Evolutionary conservation across 2,888 invertebrate genomes (phyloP).

Genomic region (Troides oblongomaculatus): DNA sequence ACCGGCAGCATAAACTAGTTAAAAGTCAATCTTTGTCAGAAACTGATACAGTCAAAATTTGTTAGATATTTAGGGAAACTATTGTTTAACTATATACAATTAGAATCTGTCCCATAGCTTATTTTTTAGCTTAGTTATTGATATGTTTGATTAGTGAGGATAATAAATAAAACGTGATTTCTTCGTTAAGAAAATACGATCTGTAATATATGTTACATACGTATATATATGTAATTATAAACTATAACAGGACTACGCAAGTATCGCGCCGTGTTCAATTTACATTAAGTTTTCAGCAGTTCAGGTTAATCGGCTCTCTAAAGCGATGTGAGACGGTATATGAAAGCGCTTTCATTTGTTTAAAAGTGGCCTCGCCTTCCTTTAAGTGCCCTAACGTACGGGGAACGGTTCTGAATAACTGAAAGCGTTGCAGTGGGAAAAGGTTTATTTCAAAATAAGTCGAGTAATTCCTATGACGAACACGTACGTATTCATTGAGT

Average conservation of each 20-base stretch:
- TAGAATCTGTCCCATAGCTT: no score
- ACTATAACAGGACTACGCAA: slow-evolving; percentile 9
- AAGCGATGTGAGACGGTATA: slow-evolving; percentile 54
- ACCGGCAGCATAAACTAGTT: no score
- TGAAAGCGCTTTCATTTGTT: slow-evolving; percentile 75
- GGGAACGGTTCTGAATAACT: slow-evolving; percentile 64
- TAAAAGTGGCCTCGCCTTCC: slow-evolving; percentile 69
- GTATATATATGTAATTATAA: neutral
- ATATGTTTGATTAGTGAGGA: no score
- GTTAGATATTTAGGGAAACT: no score
- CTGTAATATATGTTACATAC: no score
- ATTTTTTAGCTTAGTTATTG: no score
- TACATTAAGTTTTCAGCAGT: slow-evolving; percentile 70
- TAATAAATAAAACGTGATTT: no score
- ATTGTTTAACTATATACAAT: no score
- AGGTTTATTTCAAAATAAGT: slow-evolving; percentile 75
- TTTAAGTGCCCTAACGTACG: slow-evolving; percentile 71
- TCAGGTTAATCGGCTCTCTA: slow-evolving; percentile 68
- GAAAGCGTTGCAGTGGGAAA: slow-evolving; percentile 70
- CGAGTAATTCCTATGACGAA: slow-evolving; percentile 72
- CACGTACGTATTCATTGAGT: slow-evolving; percentile 59
- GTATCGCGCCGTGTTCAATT: slow-evolving; percentile 49
- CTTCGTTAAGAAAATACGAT: no score
- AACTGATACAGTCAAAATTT: no score
- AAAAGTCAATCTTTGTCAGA: no score